A percentile compares a stretch with the other conserved stretches of the same genome.
Evolutionary conservation across 2,888 invertebrate species (phyloP).

Genomic region (Synanthedon myopaeformis): DNA sequence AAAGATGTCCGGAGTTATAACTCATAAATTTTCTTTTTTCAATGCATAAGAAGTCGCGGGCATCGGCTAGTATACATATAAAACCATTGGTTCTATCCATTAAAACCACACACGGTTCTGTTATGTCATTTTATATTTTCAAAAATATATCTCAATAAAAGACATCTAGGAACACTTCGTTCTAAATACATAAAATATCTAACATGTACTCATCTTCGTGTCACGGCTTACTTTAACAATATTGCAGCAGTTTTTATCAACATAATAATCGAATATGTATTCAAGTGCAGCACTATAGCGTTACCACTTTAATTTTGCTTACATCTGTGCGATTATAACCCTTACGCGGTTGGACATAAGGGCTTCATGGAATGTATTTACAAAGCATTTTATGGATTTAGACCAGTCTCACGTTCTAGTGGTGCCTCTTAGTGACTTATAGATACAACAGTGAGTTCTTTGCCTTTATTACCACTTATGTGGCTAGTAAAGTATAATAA

Average conservation of each 20-base stretch:
- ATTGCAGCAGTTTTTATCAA: conserved; percentile 51
- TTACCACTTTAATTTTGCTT: conserved; percentile 11
- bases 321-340: conserved; percentile 5
- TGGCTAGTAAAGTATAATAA: conserved; percentile 22
- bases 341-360: conserved; percentile 18
- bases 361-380: conserved; percentile 10
- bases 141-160: background rate
- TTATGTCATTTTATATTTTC: too few relatives aligned
- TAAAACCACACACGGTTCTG: too few relatives aligned
- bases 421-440: conserved; percentile 29
- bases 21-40: too few relatives aligned
- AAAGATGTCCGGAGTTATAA: too few relatives aligned
- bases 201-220: conserved; percentile 23
- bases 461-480: conserved; percentile 23
- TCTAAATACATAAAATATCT: conserved; percentile 9
- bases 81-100: too few relatives aligned
- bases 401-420: conserved; percentile 42
- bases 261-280: conserved; percentile 62
- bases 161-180: conserved; percentile 13
- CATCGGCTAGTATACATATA: too few relatives aligned
- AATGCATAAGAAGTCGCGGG: too few relatives aligned
- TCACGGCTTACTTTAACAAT: conserved; percentile 30
- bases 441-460: conserved; percentile 21
- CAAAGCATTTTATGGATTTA: conserved; percentile 17
- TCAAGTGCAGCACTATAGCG: conserved; percentile 38